Base-by-base conservation (phyloP, 1,140 invertebrate species). In the Caenorhabditis tropicalis region DNA sequence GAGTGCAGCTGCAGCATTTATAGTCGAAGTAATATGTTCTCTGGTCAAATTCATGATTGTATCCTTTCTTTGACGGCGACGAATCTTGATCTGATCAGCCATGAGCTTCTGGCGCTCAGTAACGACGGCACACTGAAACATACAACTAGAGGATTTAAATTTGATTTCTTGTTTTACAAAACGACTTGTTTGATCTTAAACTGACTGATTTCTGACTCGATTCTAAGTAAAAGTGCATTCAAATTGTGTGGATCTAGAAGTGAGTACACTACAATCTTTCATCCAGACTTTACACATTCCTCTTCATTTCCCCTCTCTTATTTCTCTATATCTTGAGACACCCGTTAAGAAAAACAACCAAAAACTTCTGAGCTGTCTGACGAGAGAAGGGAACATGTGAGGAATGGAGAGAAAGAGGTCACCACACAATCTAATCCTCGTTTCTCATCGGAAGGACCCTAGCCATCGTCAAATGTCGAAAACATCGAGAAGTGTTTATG, bases 11-110 rank as follows among this genome's bases (percentile, higher is more conserved):
- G 87, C 87, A 5, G 85, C 85, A 74, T 88, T 83, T 15, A 88
- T 56, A 5, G 60, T 83, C 1, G 60, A 36, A 12, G 84, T 84
- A n/a, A 88, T 81, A 33, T 85, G 74, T 39, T 88, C 86, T 49
- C 86, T 87, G 3, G 83, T 86, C 16, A 88, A 70, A 70, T 87
- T 89, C 89, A 89, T 87, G 46, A 86, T 19, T 31, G 85, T 88
- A 65, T 89, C 89, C 74, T 90, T 90, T 21, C 88, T 81, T 82
- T 90, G 89, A 9, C 89, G 86, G 31, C 89, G 83, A n/a, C 89
- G 88, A 56, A 89, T 90, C 56, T 90, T 90, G 82, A 90, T 90
- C 58, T 90, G 89, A 70, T 90, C 89, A 1, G 89, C 89, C 89
- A 90, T 90, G 36, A 90, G 83, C 70, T 90, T 90, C 80, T 90